These are phyloP conservation scores for Eucriotettix oculatus DNA, from an alignment of 2,888 invertebrate species.

Conservation along the genomic window DNA sequence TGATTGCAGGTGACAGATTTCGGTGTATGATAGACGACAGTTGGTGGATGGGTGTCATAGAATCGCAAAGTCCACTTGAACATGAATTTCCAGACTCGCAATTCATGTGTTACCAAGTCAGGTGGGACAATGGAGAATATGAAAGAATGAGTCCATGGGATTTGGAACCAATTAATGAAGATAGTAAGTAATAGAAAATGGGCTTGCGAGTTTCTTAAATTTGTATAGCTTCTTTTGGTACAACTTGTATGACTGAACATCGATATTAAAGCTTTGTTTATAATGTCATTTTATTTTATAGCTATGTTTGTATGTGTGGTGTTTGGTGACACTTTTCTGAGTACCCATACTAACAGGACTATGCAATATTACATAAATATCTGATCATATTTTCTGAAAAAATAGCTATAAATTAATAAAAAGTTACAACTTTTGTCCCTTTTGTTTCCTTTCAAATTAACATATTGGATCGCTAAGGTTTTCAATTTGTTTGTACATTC, in stretches of 20 bases:
- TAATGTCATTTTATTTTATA: no score
- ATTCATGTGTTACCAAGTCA: constrained; percentile 60
- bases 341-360: no score
- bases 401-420: no score
- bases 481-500: no score
- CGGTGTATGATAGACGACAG: constrained; percentile 89
- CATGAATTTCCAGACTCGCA: constrained; percentile 46
- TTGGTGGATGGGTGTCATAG: constrained; percentile 89
- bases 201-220: no score
- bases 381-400: no score
- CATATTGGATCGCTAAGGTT: no score
- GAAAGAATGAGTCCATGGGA: constrained; percentile 93
- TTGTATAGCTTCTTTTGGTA: not conserved
- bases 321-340: no score
- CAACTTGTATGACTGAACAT: not conserved
- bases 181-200: constrained; percentile 27
- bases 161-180: constrained; percentile 71
- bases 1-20: constrained; percentile 38
- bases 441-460: no score
- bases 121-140: constrained; percentile 88
- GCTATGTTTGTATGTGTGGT: no score
- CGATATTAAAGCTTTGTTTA: not conserved
- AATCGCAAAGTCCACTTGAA: constrained; percentile 45
- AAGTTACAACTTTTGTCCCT: no score
- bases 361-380: no score